phyloP scores from a whole-genome alignment of 1,140 invertebrate genomes.

The Limonius californicus region DNA sequence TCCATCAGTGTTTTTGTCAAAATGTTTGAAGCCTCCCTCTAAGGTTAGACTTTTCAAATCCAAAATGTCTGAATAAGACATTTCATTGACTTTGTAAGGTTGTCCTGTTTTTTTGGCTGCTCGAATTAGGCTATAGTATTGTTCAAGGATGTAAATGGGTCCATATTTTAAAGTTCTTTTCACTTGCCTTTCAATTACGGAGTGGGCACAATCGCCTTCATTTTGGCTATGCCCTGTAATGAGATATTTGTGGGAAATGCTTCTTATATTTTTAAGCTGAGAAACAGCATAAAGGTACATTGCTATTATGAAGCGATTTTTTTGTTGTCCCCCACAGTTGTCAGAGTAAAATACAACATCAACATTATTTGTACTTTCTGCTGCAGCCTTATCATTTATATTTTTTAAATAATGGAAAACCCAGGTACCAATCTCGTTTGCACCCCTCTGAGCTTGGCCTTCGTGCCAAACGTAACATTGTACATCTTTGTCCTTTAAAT shows the following conservation, averaged over 20 bases:
- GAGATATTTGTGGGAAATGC: slow-evolving; percentile 45
- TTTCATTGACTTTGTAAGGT: slow-evolving; percentile 33
- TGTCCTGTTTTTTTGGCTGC: slow-evolving; percentile 36
- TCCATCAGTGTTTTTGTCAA: no score
- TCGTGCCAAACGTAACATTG: slow-evolving; percentile 13
- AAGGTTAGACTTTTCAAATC: no score
- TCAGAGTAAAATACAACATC: slow-evolving; percentile 38
- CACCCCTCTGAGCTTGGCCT: slow-evolving; percentile 42
- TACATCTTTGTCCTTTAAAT: not conserved
- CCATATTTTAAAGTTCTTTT: slow-evolving; percentile 36
- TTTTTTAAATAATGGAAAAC: not conserved
- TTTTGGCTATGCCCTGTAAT: slow-evolving; percentile 46
- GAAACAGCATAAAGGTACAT: slow-evolving; percentile 40
- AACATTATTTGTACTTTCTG: no score
- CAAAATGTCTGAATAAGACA: slow-evolving; percentile 32
- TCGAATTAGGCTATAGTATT: slow-evolving; percentile 33
- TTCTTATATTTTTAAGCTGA: slow-evolving; percentile 33
- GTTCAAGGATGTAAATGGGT: slow-evolving; percentile 32
- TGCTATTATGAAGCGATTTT: slow-evolving; percentile 45
- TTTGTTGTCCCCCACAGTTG: slow-evolving; percentile 48
- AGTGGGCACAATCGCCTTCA: slow-evolving; percentile 44
- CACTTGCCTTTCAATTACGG: slow-evolving; percentile 42
- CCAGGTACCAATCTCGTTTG: slow-evolving; percentile 45
- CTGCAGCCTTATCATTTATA: not conserved
- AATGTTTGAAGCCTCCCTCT: no score